Evolutionary conservation across 2,888 invertebrate genomes (phyloP), one percentile per base, ranked within the genome.

Genomic region (Elysia crispata): DNA sequence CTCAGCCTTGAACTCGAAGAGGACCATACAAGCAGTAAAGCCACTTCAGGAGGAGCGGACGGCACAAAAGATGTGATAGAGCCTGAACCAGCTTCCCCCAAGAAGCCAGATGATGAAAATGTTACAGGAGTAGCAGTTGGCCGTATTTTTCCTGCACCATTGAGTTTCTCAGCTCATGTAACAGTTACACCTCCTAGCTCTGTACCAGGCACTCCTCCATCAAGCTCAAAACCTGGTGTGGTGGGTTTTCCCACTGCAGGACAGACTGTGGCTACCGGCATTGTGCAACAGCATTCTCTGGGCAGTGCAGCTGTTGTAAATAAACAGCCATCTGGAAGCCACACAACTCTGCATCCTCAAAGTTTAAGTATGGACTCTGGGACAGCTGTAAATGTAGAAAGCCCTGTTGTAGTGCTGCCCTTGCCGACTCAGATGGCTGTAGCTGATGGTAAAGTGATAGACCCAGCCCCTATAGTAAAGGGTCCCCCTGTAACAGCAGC

Each of bases 1-100:
- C 79, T 79, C 49, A 74, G 75, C 33, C 6, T 79, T 15, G 83
- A 77, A 0, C 31, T 76, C 0, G 79, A 83, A n/a, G 79, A 81
- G 18, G 41, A 41, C 41, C 41, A 41, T 41, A 15, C 64, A 20
- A 20, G 54, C 62, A 80, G 76, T 33, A 75, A 50, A 25, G 31
- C 54, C n/a, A 76, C 33, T 6, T 41, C 41, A 41, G 41, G 41
- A 41, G 41, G 41, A 41, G 5, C 41, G 41, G 5, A 41, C 5
- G 41, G 11, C 41, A 3, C 3, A 11, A 41, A 41, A 41, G 80
- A 81, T 6, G 23, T 33, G 5, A 50, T 31, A 1, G 64, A 50
- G 54, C 49, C 69, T 25, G 41, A 57, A 31, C 49, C 77, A 1
- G 25, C 60, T 5, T 41, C 75, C 18, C 77, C 81, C n/a, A 31